phyloP scores from a whole-genome alignment of 23 tunicate species.

The Phallusia fumigata region DNA sequence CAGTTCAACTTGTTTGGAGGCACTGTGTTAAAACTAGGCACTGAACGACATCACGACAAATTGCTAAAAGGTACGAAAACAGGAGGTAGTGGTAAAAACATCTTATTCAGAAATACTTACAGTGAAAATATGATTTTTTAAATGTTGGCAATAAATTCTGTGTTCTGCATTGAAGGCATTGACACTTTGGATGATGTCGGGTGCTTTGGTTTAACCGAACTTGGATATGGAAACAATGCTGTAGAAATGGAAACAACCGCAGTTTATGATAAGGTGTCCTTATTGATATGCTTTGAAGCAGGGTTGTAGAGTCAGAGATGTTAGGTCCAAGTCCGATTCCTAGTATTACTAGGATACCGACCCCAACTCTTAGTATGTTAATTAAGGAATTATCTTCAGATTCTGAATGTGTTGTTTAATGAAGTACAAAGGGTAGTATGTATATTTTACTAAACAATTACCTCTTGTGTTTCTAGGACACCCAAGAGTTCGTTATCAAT shows the following conservation, averaged over 20 bases:
- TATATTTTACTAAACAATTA: neutral
- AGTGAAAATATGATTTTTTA: too few species aligned
- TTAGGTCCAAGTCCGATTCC: too few species aligned
- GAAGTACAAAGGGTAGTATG: too few species aligned
- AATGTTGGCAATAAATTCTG: too few species aligned
- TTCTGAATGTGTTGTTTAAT: too few species aligned
- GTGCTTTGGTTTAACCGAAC: constrained; percentile 94
- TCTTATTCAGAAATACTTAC: too few species aligned
- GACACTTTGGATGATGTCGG: constrained; percentile 90
- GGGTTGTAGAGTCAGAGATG: too few species aligned
- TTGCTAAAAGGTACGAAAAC: constrained; percentile 65
- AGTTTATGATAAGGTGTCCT: constrained; percentile 77
- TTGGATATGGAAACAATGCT: constrained; percentile 96
- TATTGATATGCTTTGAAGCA: too few species aligned
- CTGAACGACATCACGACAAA: constrained; percentile 79
- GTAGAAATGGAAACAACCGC: constrained; percentile 99
- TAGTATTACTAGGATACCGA: too few species aligned
- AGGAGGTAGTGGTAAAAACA: too few species aligned
- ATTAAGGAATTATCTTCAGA: too few species aligned
- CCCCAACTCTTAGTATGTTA: too few species aligned
- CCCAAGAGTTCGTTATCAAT: constrained; percentile 82
- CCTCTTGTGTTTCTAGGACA: constrained; percentile 33
- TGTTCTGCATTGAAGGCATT: constrained; percentile 45
- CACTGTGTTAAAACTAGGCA: constrained; percentile 93
- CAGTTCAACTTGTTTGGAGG: constrained; percentile 99